Conservation (phyloP, 2,888 invertebrate genomes). For the Tromatobia lineatoria region DNA sequence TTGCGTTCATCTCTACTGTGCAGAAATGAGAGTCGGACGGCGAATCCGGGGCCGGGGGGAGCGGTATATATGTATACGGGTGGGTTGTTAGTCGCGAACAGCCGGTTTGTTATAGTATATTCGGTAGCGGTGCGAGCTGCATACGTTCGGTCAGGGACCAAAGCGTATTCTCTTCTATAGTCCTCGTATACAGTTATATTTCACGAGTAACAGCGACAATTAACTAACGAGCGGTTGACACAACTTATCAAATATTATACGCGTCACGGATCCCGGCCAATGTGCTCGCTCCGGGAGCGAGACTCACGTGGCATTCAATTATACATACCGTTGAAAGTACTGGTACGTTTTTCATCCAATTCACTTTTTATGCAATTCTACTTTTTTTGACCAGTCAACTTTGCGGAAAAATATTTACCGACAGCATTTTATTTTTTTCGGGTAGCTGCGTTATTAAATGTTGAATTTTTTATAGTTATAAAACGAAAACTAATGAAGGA, state of each 20-base stretch:
- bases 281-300: conserved; percentile 7
- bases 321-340: conserved; percentile 48
- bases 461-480: background rate
- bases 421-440: background rate
- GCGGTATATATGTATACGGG: background rate
- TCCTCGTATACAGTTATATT: conserved; percentile 47
- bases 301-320: conserved; percentile 66
- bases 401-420: conserved; percentile 3
- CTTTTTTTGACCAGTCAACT: background rate
- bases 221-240: conserved; percentile 85
- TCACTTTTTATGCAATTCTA: background rate
- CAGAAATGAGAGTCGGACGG: conserved; percentile 72
- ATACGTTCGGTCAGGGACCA: conserved; percentile 33
- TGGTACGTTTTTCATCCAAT: conserved; percentile 17
- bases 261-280: conserved; percentile 75
- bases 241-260: conserved; percentile 84
- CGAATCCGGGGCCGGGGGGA: conserved; percentile 32
- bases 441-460: background rate
- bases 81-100: conserved; percentile 65
- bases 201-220: conserved; percentile 77
- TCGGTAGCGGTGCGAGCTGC: background rate
- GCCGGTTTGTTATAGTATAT: conserved; percentile 44
- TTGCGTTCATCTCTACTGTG: conserved; percentile 22
- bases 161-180: conserved; percentile 36
- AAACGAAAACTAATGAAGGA: background rate